These are phyloP conservation scores for Salminus brasiliensis DNA, from an alignment of 2,113 vertebrate genomes.

Conservation along the genomic window DNA sequence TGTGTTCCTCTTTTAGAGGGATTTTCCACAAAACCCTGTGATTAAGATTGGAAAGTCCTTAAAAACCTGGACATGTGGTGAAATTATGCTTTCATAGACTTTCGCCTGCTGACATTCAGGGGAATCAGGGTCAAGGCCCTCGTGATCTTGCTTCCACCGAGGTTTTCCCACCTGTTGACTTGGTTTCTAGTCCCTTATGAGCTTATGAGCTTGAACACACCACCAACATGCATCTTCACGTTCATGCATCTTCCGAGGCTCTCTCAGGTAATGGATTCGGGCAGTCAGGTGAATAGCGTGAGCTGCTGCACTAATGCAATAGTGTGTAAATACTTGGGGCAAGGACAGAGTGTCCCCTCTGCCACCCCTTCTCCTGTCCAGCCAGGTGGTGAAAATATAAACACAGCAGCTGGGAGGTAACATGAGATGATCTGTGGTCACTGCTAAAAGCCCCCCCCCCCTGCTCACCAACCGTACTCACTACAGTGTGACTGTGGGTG, in stretches of 20 bases:
- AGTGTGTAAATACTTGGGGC: slow-evolving; percentile 2
- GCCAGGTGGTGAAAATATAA: slow-evolving; percentile 25
- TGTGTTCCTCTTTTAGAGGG: background rate
- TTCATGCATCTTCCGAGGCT: background rate
- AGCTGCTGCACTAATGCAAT: background rate
- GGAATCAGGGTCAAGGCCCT: background rate
- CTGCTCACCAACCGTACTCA: background rate
- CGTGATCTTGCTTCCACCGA: background rate
- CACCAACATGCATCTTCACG: background rate
- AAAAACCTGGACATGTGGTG: too few species aligned
- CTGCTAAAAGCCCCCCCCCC: slow-evolving; percentile 28
- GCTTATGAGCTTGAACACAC: background rate
- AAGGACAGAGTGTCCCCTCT: slow-evolving; percentile 60
- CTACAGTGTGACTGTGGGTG: background rate
- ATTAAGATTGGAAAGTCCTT: background rate
- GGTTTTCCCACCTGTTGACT: background rate
- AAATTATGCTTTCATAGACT: too few species aligned
- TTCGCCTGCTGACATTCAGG: too few species aligned
- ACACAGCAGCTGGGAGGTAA: slow-evolving; percentile 45
- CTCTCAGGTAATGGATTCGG: background rate
- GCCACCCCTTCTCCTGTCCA: background rate
- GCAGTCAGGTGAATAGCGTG: background rate
- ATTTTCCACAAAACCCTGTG: background rate
- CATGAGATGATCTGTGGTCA: slow-evolving; percentile 21
- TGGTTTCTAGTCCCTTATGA: background rate